A percentile compares a stretch with the other conserved stretches of the same genome.
phyloP scores from a whole-genome alignment of 1,140 invertebrate species.

The Grapholita molesta region DNA sequence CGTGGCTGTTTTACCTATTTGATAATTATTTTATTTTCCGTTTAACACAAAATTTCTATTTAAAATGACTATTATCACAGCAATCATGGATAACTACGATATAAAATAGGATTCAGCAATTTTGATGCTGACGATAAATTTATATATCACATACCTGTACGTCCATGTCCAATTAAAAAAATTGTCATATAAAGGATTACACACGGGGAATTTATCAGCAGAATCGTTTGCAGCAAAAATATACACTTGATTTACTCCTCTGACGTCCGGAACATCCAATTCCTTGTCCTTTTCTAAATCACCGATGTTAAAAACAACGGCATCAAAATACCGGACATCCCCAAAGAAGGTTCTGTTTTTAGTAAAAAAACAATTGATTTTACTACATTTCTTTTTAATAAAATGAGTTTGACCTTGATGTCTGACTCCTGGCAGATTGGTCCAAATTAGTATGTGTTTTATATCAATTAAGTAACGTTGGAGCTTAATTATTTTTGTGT shows the following conservation, averaged over 20 bases:
- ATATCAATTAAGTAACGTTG: slow-evolving; percentile 42
- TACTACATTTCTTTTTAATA: slow-evolving; percentile 36
- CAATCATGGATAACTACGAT: too few species aligned
- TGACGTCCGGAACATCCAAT: slow-evolving; percentile 34
- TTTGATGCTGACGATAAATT: too few species aligned
- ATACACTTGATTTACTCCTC: slow-evolving; percentile 63
- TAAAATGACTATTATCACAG: too few species aligned
- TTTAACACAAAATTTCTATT: too few species aligned
- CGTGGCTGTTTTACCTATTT: too few species aligned
- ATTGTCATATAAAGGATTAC: slow-evolving; percentile 46
- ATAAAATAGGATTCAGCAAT: too few species aligned
- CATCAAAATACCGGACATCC: slow-evolving; percentile 62
- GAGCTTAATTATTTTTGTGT: slow-evolving; percentile 32
- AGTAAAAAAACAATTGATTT: slow-evolving; percentile 56
- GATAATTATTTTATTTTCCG: too few species aligned
- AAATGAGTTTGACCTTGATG: slow-evolving; percentile 46
- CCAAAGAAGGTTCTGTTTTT: slow-evolving; percentile 45
- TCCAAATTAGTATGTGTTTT: slow-evolving; percentile 53
- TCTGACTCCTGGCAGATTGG: slow-evolving; percentile 29
- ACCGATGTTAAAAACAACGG: slow-evolving; percentile 57
- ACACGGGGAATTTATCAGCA: slow-evolving; percentile 57
- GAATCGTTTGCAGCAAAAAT: slow-evolving; percentile 68
- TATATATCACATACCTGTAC: slow-evolving; percentile 73
- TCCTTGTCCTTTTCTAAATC: slow-evolving; percentile 37
- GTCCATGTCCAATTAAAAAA: slow-evolving; percentile 84